A percentile compares a stretch with the other conserved stretches of the same genome.
Conservation (phyloP, 2,888 invertebrate genomes). For the Xylocampa areola region DNA sequence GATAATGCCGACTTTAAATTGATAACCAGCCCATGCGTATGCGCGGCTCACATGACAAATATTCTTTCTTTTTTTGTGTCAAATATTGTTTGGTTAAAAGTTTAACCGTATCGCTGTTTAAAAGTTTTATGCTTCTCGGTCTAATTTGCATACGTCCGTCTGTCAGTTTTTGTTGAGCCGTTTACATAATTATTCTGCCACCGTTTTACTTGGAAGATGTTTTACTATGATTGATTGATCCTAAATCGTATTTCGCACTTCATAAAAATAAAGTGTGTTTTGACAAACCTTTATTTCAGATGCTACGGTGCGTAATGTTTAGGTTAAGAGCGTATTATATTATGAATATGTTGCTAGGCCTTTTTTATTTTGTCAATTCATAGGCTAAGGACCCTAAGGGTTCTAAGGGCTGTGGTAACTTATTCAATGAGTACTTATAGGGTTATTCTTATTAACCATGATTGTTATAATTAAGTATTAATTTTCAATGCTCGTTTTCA, state of each 20-base stretch:
- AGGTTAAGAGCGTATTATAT: neutral
- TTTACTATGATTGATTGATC: slow-evolving; percentile 80
- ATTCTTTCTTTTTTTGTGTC: slow-evolving; percentile 65
- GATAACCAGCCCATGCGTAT: slow-evolving; percentile 85
- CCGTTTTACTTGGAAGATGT: slow-evolving; percentile 75
- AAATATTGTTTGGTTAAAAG: slow-evolving; percentile 85
- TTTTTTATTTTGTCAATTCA: too few species aligned
- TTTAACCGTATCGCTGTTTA: slow-evolving; percentile 85
- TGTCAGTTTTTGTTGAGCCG: slow-evolving; percentile 61
- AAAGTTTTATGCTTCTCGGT: slow-evolving; percentile 58
- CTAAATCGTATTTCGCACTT: slow-evolving; percentile 74
- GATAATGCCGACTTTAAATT: slow-evolving; percentile 88
- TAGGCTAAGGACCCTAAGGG: too few species aligned
- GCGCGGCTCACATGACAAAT: slow-evolving; percentile 78
- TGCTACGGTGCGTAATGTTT: slow-evolving; percentile 3
- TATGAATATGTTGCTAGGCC: too few species aligned
- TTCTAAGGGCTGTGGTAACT: too few species aligned
- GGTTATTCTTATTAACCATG: too few species aligned
- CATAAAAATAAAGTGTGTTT: slow-evolving; percentile 65
- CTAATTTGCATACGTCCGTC: slow-evolving; percentile 76
- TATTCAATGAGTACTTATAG: too few species aligned
- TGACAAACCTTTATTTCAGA: slow-evolving; percentile 43
- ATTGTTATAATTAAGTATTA: too few species aligned
- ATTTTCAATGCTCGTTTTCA: too few species aligned
- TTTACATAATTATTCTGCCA: slow-evolving; percentile 78